Evolutionary conservation across 1,140 invertebrate species (phyloP).

Genomic region (Orchesella cincta): DNA sequence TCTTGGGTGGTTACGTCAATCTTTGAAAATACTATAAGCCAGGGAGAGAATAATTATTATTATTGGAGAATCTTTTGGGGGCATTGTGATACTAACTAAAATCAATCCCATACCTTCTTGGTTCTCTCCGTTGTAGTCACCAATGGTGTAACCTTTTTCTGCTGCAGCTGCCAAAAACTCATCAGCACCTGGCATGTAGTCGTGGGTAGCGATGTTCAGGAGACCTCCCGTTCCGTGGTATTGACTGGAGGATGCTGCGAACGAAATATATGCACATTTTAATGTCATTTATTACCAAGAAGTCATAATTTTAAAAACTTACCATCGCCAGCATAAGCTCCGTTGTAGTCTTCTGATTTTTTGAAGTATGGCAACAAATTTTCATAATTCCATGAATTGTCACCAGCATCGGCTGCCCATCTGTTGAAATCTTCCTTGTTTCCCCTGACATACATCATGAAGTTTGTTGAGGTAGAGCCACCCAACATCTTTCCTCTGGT

Average conservation of each 20-base stretch:
- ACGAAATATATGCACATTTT: no score
- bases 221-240: constrained; percentile 21
- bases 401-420: not conserved
- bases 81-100: no score
- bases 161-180: no score
- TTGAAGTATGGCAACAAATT: not conserved
- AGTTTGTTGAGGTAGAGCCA: not conserved
- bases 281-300: no score
- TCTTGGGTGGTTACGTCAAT: no score
- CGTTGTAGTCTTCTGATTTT: not conserved
- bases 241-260: no score
- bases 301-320: not conserved
- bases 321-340: not conserved
- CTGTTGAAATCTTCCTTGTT: not conserved
- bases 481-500: not conserved
- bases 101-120: no score
- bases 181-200: constrained; percentile 2
- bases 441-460: constrained; percentile 2
- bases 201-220: constrained; percentile 29
- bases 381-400: not conserved
- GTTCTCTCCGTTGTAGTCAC: no score
- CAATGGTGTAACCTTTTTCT: no score
- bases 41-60: no score
- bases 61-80: no score
- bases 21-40: not conserved